Evolutionary conservation across 2,113 vertebrate species (phyloP).

Genomic region (Vidua chalybeata): DNA sequence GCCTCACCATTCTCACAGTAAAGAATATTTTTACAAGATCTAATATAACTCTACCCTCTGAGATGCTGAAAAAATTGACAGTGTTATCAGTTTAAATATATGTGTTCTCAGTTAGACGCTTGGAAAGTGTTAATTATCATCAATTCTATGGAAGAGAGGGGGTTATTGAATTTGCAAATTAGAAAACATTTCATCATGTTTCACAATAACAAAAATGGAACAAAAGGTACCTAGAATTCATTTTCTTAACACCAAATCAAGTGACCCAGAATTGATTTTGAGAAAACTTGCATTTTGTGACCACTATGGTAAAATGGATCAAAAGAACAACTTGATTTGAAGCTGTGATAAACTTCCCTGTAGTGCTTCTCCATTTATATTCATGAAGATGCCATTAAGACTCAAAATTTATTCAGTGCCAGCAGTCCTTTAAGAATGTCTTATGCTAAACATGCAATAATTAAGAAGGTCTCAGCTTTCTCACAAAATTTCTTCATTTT

Average conservation of each 20-base stretch:
- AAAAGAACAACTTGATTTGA: background rate
- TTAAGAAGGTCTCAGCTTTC: background rate
- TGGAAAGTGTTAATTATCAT: background rate
- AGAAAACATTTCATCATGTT: background rate
- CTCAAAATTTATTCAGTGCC: background rate
- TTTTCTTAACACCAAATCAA: background rate
- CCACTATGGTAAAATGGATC: background rate
- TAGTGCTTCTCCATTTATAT: background rate
- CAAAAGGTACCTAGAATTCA: background rate
- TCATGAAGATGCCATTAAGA: constrained; percentile 15
- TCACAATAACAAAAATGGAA: background rate
- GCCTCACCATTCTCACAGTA: background rate
- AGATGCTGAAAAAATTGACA: background rate
- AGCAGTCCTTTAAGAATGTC: background rate
- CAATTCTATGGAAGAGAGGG: background rate
- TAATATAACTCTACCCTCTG: background rate
- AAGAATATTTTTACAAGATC: background rate
- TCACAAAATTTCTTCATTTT: background rate
- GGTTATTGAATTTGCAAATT: background rate
- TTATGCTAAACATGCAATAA: background rate
- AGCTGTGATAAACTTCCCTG: background rate
- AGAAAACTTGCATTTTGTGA: background rate
- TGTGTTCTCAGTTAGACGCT: background rate
- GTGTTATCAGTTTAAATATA: background rate
- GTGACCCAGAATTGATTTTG: background rate